These are phyloP conservation scores for Pelodiscus sinensis DNA, from an alignment of 2,113 vertebrate species.

Conservation along the genomic window DNA sequence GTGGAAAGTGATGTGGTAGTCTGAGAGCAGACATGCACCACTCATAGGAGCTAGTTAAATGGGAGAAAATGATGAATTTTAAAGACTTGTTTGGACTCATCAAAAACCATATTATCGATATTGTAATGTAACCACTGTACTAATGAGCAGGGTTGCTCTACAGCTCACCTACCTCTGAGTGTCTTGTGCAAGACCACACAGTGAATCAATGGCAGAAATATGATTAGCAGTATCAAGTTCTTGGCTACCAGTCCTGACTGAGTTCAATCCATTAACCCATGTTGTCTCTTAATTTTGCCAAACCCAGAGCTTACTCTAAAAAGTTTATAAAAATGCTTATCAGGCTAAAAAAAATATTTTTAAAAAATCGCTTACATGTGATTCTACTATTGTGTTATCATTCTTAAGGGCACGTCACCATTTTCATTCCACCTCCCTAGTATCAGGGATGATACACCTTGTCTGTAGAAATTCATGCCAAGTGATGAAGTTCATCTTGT, in stretches of 20 bases:
- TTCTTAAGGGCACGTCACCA: background rate
- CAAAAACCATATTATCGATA: background rate
- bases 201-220: background rate
- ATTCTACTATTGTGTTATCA: constrained; percentile 17
- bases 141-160: background rate
- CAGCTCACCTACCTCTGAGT: background rate
- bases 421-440: background rate
- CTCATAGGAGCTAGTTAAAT: background rate
- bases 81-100: background rate
- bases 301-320: background rate
- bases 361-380: constrained; percentile 6
- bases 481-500: background rate
- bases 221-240: background rate
- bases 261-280: background rate
- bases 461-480: constrained; percentile 20
- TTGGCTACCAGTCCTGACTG: background rate
- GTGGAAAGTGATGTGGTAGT: background rate
- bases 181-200: background rate
- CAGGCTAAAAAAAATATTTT: background rate
- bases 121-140: background rate
- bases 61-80: background rate
- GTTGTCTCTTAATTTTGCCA: background rate
- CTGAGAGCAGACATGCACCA: background rate
- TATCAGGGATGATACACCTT: background rate
- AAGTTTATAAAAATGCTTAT: constrained; percentile 1